These are phyloP conservation scores for Conistra vaccinii DNA, from an alignment of 2,888 invertebrate genomes.

Conservation along the genomic window DNA sequence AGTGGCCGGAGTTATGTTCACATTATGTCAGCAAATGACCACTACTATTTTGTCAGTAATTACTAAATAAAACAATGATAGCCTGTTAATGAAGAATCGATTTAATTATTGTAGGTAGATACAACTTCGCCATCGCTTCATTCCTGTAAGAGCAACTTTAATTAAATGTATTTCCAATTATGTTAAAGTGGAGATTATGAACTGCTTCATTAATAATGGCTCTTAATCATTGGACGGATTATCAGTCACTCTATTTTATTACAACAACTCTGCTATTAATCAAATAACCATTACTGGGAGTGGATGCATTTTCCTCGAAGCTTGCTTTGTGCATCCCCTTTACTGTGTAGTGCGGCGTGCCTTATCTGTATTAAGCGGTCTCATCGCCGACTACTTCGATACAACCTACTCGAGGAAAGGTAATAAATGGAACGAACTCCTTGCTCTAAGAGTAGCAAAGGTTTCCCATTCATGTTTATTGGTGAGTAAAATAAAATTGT, in stretches of 20 bases:
- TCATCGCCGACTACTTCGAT: conserved; percentile 69
- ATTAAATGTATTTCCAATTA: conserved; percentile 29
- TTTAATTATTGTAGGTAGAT: background rate
- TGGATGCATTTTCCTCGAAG: conserved; percentile 37
- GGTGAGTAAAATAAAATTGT: conserved; percentile 24
- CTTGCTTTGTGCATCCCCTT: conserved; percentile 31
- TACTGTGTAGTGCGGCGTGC: conserved; percentile 70
- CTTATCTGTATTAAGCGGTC: conserved; percentile 76
- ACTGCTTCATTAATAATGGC: conserved; percentile 25
- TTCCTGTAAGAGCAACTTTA: background rate
- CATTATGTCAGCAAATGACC: conserved; percentile 39
- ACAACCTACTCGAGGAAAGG: conserved; percentile 65
- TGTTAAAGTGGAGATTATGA: conserved; percentile 33
- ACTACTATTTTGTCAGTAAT: conserved; percentile 16
- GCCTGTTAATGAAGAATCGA: background rate
- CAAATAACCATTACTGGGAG: conserved; percentile 50
- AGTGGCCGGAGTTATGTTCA: conserved; percentile 40
- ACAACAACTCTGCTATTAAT: conserved; percentile 33
- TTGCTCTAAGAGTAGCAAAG: background rate
- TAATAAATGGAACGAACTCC: conserved; percentile 41
- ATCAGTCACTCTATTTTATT: conserved; percentile 45
- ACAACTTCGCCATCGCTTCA: background rate
- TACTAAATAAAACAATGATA: conserved; percentile 19
- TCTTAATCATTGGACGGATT: conserved; percentile 28
- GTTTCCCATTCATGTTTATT: conserved; percentile 19